Base-by-base conservation (phyloP, 2,797 vertebrate species). In the Pangasius macronema region DNA sequence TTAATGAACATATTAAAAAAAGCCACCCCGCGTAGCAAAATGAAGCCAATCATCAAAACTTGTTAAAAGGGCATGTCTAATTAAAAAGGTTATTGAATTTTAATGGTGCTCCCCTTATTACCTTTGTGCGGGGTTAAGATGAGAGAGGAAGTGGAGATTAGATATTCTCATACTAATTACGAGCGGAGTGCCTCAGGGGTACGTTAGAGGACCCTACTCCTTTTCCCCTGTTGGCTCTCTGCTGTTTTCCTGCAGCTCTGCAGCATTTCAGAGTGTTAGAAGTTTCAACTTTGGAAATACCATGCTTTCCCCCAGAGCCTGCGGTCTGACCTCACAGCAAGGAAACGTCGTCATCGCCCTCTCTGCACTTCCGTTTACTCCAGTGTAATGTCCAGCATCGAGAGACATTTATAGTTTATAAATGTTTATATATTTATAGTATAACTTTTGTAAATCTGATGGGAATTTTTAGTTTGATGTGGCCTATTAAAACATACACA, bases 161-260 rank as follows among this genome's bases (percentile, higher is more conserved):
- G 95, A 95, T 95, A 95, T 96, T 96, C 94, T 95, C 95, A 94
- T 94, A 95, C 94, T 96, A 96, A 96, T 96, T 96, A 96, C 95
- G 93, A 94, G 91, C 91, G 87, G 82, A 39, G 91, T 92, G 96
- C 95, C 94, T 95, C 94, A 92, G 94, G 95, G 92, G 93, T 93
- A 92, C 93, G 93, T 92, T 94, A 90, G 92, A 92, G 92, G 87
- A 81, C 87, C 88, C 90, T 91, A 84, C 88, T 95, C 93, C 70
- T 89, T 92, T 92, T 92, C 90, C 86, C 86, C 89, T 87, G 85
- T 90, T 83, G 91, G 85, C 89, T 68, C 88, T 73, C 84, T 84
- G 55, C 84, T 89, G 86, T 85, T 87, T 89, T 87, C 77, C 85
- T 55, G 83, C 83, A 82, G 86, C 82, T 75, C 87, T 79, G 72